These are phyloP conservation scores for Cynodonichthys magdalenae DNA, from an alignment of 2,797 vertebrate species.

Conservation along the genomic window DNA sequence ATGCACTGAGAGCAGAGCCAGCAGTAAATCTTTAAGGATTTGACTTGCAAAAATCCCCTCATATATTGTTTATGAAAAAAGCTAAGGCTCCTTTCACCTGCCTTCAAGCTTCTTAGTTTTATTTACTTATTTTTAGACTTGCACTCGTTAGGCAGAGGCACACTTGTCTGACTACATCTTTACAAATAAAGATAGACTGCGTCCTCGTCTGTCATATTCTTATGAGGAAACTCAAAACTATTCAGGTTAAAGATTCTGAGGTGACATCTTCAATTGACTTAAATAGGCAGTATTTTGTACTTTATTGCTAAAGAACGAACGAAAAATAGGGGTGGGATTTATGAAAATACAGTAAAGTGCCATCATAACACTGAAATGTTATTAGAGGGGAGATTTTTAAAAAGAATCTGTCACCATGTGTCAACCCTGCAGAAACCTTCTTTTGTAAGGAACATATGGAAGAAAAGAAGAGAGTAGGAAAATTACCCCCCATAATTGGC, in stretches of 20 bases:
- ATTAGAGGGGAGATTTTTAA: slow-evolving; percentile 48
- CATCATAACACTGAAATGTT: slow-evolving; percentile 85
- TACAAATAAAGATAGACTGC: slow-evolving; percentile 93
- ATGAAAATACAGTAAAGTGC: slow-evolving; percentile 88
- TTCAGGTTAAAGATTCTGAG: slow-evolving; percentile 95
- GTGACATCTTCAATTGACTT: slow-evolving; percentile 98
- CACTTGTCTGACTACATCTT: slow-evolving; percentile 93
- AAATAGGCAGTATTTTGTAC: slow-evolving; percentile 81
- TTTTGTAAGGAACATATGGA: slow-evolving; percentile 82
- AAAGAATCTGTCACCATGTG: slow-evolving; percentile 91
- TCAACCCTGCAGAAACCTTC: slow-evolving; percentile 83
- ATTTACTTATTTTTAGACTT: slow-evolving; percentile 98
- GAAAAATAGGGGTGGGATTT: slow-evolving; percentile 82
- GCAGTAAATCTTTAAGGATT: slow-evolving; percentile 88
- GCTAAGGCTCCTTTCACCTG: slow-evolving; percentile 80
- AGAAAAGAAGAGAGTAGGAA: slow-evolving; percentile 83
- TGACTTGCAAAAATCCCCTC: slow-evolving; percentile 98
- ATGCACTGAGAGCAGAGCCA: slow-evolving; percentile 64
- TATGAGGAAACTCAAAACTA: slow-evolving; percentile 95
- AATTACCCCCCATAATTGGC: slow-evolving; percentile 95
- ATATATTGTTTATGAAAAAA: slow-evolving; percentile 96
- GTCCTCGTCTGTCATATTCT: slow-evolving; percentile 96
- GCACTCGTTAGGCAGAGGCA: slow-evolving; percentile 91
- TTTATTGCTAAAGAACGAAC: slow-evolving; percentile 68
- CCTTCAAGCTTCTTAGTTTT: slow-evolving; percentile 81